A percentile compares a stretch with the other conserved stretches of the same genome.
These are phyloP conservation scores for Mamestra configurata DNA, from an alignment of 1,140 invertebrate genomes.

Conservation along the genomic window DNA sequence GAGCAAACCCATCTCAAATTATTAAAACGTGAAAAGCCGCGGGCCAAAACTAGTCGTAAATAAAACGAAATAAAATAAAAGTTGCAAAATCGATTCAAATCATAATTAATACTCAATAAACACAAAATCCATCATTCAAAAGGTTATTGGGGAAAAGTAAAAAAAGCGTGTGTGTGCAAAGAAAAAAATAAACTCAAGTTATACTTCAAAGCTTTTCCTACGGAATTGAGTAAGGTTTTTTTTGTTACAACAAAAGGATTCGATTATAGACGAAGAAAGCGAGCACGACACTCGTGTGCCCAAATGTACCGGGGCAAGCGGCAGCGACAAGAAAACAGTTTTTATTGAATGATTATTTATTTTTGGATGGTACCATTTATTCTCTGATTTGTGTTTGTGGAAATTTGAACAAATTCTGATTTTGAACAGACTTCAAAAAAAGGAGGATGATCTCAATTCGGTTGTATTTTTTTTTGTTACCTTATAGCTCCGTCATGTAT, in stretches of 20 bases:
- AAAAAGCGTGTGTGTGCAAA: constrained; percentile 23
- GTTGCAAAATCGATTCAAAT: neutral
- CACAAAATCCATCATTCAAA: constrained; percentile 21
- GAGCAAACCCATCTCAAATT: no score
- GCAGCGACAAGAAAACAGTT: neutral
- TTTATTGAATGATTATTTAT: constrained; percentile 16
- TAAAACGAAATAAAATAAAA: no score
- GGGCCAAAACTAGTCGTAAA: no score
- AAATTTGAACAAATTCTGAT: no score
- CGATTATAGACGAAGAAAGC: constrained; percentile 57
- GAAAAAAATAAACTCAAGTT: constrained; percentile 53
- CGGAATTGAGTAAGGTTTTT: constrained; percentile 58
- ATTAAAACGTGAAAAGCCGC: no score
- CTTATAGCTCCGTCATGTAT: no score
- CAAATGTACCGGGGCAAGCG: constrained; percentile 1
- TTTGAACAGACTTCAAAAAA: no score
- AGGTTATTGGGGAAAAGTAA: constrained; percentile 39
- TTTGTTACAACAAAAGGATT: constrained; percentile 60
- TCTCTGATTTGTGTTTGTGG: neutral
- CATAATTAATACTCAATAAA: constrained; percentile 21
- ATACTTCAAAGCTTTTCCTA: constrained; percentile 58
- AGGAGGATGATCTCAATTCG: no score
- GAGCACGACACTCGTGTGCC: constrained; percentile 34
- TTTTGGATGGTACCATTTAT: neutral
- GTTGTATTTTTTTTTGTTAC: no score